Evolutionary conservation across 2,797 vertebrate genomes (phyloP).

Genomic region (Tragelaphus eurycerus): DNA sequence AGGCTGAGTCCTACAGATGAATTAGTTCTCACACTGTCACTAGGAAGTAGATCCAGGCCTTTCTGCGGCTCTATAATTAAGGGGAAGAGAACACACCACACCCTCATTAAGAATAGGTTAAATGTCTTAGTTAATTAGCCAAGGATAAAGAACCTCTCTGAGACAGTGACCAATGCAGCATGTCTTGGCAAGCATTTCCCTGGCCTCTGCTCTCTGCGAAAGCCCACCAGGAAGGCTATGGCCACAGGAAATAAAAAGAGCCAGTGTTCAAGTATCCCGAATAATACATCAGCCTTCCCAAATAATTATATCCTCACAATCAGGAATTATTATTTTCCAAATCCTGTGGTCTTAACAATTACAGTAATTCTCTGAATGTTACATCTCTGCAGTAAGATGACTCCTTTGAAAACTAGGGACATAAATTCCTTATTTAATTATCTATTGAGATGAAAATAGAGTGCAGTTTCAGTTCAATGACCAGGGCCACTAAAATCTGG

Average conservation of each 20-base stretch:
- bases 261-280: not conserved
- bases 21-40: not conserved
- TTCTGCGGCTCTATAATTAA: not conserved
- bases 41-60: not conserved
- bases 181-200: not conserved
- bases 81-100: not conserved
- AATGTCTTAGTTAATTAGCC: constrained; percentile 34
- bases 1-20: not conserved
- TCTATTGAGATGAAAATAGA: not conserved
- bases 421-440: not conserved
- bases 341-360: not conserved
- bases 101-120: constrained; percentile 10
- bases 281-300: not conserved
- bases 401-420: constrained; percentile 1
- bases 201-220: not conserved
- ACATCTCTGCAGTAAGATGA: not conserved
- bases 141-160: not conserved
- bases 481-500: not conserved
- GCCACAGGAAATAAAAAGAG: not conserved
- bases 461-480: not conserved
- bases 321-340: constrained; percentile 6
- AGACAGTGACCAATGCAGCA: not conserved
- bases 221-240: not conserved
- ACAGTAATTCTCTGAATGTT: not conserved
- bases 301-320: not conserved